phyloP scores from a whole-genome alignment of 2,888 invertebrate genomes.

The Hirtodrosophila cameraria region DNA sequence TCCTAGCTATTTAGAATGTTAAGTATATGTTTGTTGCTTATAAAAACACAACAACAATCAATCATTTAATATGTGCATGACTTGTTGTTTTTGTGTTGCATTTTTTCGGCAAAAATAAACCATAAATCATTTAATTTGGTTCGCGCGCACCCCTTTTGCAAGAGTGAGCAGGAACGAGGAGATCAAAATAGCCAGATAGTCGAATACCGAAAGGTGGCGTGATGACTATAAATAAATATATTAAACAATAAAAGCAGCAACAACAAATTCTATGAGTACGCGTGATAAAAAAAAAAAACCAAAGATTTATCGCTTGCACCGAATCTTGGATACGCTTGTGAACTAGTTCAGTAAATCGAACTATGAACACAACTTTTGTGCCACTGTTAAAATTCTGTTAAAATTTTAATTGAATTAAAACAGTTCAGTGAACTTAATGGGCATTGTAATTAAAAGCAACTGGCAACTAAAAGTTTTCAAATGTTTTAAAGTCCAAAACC shows the following conservation, averaged over 20 bases:
- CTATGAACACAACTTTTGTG: too few relatives aligned
- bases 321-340: slow-evolving; percentile 3
- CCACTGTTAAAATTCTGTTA: too few relatives aligned
- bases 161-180: neutral
- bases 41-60: slow-evolving; percentile 35
- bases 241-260: slow-evolving; percentile 53
- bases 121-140: slow-evolving; percentile 60
- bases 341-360: slow-evolving; percentile 1
- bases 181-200: slow-evolving; percentile 28
- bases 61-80: slow-evolving; percentile 32
- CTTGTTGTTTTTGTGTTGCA: slow-evolving; percentile 4
- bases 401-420: too few relatives aligned
- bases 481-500: too few relatives aligned
- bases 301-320: slow-evolving; percentile 3
- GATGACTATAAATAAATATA: slow-evolving; percentile 68
- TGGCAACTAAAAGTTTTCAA: neutral
- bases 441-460: neutral
- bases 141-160: slow-evolving; percentile 1
- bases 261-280: slow-evolving; percentile 28
- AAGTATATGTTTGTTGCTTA: slow-evolving; percentile 12
- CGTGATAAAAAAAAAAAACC: slow-evolving; percentile 52
- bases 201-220: slow-evolving; percentile 61
- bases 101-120: slow-evolving; percentile 3
- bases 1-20: slow-evolving; percentile 7
- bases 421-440: too few relatives aligned